These are phyloP conservation scores for Sylvicapra grimmia DNA, from an alignment of 2,113 vertebrate genomes.

Conservation along the genomic window DNA sequence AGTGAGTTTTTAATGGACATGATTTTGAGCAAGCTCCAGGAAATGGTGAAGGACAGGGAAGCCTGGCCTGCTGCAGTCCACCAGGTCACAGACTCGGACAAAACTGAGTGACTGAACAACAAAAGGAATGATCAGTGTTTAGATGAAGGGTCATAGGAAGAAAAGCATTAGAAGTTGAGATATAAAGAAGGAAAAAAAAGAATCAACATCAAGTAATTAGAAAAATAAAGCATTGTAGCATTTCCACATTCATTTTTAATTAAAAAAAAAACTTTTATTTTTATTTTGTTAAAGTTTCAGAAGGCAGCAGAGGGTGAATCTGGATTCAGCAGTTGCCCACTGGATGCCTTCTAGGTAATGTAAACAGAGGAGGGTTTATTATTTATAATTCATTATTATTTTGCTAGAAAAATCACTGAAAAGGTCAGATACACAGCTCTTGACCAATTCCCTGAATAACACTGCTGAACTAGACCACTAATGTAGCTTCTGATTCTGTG, in stretches of 20 bases:
- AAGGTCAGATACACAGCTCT: not conserved
- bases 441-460: not conserved
- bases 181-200: not conserved
- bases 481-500: not conserved
- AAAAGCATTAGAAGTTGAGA: constrained; percentile 25
- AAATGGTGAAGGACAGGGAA: not conserved
- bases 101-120: not conserved
- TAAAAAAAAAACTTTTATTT: not conserved
- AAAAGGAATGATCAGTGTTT: not conserved
- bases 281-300: not conserved
- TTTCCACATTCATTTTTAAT: not conserved
- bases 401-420: not conserved
- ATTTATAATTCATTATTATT: not conserved
- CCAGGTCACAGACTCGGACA: not conserved
- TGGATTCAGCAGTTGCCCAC: not conserved
- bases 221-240: not conserved
- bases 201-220: not conserved
- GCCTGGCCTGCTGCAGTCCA: not conserved
- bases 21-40: not conserved
- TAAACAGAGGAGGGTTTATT: not conserved
- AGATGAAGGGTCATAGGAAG: not conserved
- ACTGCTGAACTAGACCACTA: not conserved
- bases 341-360: not conserved
- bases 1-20: not conserved
- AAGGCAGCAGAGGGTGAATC: not conserved